These are phyloP conservation scores for Melitaea cinxia DNA, from an alignment of 1,140 invertebrate species.

Conservation along the genomic window DNA sequence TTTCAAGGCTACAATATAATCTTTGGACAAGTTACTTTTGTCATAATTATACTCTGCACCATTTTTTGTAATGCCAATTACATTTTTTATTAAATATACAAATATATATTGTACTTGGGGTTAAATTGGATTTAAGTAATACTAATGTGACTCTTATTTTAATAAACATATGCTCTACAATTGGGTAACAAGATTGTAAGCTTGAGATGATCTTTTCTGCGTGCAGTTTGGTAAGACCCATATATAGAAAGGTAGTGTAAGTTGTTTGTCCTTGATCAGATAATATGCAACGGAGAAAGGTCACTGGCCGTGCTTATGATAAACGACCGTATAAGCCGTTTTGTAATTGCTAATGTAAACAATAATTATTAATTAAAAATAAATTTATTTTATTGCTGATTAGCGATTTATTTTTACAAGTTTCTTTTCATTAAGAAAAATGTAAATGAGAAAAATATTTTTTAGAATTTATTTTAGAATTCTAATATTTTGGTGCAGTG, in stretches of 20 bases:
- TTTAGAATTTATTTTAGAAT: too few species aligned
- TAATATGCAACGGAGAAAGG: constrained; percentile 25
- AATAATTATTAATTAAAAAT: too few species aligned
- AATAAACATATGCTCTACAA: background rate
- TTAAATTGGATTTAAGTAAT: background rate
- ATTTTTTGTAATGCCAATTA: background rate
- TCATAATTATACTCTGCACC: background rate
- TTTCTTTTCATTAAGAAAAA: too few species aligned
- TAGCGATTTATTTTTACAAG: background rate
- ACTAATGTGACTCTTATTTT: background rate
- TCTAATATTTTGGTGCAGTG: too few species aligned
- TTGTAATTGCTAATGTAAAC: background rate
- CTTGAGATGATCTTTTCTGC: constrained; percentile 9
- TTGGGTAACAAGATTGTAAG: background rate
- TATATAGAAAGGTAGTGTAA: constrained; percentile 34
- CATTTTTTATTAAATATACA: background rate
- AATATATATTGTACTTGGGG: background rate
- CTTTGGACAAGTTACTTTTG: background rate
- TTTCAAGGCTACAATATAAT: background rate
- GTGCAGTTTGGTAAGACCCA: constrained; percentile 13
- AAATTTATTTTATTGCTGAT: too few species aligned
- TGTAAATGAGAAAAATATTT: too few species aligned
- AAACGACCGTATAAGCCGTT: constrained; percentile 1
- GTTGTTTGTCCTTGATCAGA: constrained; percentile 39
- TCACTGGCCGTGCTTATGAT: constrained; percentile 31